These are phyloP conservation scores for Zygothrica quintamaculata DNA, from an alignment of 2,888 invertebrate genomes.

Conservation along the genomic window DNA sequence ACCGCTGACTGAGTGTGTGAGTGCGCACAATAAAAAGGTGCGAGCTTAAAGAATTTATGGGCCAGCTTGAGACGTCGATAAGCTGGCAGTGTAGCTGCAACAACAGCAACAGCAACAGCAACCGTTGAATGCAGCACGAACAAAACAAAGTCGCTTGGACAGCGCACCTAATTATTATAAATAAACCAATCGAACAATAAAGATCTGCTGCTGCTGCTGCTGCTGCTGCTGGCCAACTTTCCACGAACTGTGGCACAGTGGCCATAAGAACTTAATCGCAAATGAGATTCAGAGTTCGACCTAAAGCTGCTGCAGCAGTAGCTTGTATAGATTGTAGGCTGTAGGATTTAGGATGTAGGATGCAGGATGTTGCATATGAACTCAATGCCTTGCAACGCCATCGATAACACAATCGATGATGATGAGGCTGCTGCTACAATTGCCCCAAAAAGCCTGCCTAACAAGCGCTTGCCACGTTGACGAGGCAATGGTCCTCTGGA, in stretches of 20 bases:
- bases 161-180: slow-evolving; percentile 84
- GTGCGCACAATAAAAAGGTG: slow-evolving; percentile 82
- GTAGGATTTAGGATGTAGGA: slow-evolving; percentile 2
- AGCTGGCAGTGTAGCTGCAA: slow-evolving; percentile 60
- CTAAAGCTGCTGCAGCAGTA: slow-evolving; percentile 7
- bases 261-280: slow-evolving; percentile 82
- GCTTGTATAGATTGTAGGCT: not conserved
- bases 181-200: slow-evolving; percentile 84
- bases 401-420: slow-evolving; percentile 82
- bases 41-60: slow-evolving; percentile 84
- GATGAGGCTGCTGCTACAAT: slow-evolving; percentile 60
- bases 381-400: slow-evolving; percentile 73
- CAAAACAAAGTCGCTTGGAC: slow-evolving; percentile 66
- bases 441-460: slow-evolving; percentile 63
- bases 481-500: slow-evolving; percentile 82
- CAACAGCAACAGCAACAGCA: slow-evolving; percentile 12
- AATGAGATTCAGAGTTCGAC: slow-evolving; percentile 68
- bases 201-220: no score
- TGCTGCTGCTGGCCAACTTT: slow-evolving; percentile 72
- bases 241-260: slow-evolving; percentile 67
- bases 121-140: slow-evolving; percentile 26
- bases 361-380: not conserved
- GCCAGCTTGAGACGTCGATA: slow-evolving; percentile 73
- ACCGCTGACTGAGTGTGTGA: slow-evolving; percentile 61
- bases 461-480: slow-evolving; percentile 77